These are phyloP conservation scores for Actinopyga echinites DNA, from an alignment of 53 echinoderm and acorn worm genomes.

Conservation along the genomic window DNA sequence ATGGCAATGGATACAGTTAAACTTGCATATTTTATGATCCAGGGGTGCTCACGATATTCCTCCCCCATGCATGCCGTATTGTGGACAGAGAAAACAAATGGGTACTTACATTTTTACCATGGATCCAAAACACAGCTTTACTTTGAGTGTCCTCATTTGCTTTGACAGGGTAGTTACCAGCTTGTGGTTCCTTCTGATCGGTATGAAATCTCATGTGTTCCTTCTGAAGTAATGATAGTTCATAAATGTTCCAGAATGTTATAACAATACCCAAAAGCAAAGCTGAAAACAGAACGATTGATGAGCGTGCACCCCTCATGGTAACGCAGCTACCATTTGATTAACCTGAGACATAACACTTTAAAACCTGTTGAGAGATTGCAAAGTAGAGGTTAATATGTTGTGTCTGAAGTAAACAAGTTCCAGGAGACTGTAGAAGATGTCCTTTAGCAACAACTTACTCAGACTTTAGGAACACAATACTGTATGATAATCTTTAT, in stretches of 20 bases:
- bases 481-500: too few species aligned
- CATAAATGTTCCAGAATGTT: slow-evolving; percentile 92
- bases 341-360: background rate
- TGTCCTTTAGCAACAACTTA: too few species aligned
- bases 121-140: slow-evolving; percentile 82
- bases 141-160: background rate
- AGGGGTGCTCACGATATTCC: too few species aligned
- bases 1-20: too few species aligned
- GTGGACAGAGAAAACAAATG: background rate
- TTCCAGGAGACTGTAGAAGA: too few species aligned
- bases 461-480: too few species aligned
- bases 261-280: slow-evolving; percentile 72
- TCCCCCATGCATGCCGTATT: background rate
- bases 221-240: slow-evolving; percentile 78
- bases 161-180: background rate
- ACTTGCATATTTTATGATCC: too few species aligned
- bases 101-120: slow-evolving; percentile 80
- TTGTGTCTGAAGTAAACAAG: too few species aligned
- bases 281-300: slow-evolving; percentile 52
- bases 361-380: too few species aligned
- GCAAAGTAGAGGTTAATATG: too few species aligned
- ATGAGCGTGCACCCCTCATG: slow-evolving; percentile 15
- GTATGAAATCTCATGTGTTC: slow-evolving; percentile 66
- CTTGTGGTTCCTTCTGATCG: background rate
- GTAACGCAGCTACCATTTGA: background rate